Conservation (phyloP, 2,113 vertebrate genomes). For the Athene noctua region DNA sequence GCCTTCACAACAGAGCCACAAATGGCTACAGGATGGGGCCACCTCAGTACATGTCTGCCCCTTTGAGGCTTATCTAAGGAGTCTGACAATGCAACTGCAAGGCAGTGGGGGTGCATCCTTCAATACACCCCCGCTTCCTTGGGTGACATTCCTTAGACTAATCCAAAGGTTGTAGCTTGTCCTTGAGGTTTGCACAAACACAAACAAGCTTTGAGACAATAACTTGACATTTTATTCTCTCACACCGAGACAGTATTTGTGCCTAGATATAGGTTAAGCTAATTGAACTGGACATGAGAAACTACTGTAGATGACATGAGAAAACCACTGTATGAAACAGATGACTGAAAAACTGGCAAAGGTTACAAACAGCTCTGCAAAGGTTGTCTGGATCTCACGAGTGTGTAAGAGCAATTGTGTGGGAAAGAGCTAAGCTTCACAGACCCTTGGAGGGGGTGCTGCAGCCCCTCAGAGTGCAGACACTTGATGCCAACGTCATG, state of each 20-base stretch:
- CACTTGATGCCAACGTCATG: fast-evolving
- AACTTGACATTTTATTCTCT: no score
- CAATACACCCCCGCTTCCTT: no score
- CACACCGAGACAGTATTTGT: neutral
- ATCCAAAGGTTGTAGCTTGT: no score
- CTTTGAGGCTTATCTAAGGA: no score
- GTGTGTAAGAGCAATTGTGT: neutral
- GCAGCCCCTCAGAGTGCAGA: neutral
- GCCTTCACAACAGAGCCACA: no score
- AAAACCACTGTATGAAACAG: neutral
- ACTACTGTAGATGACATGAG: neutral
- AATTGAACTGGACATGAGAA: neutral
- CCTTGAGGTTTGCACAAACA: no score
- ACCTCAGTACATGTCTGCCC: no score
- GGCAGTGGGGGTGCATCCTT: no score
- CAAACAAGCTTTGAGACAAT: no score
- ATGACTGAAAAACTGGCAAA: neutral
- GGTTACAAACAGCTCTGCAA: neutral
- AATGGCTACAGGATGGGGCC: no score
- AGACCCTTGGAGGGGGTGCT: neutral
- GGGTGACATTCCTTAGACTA: no score
- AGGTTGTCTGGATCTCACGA: neutral
- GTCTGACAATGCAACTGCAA: no score
- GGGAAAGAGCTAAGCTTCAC: neutral
- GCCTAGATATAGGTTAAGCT: neutral